Percentiles rank a stretch among this genome's conserved stretches.
phyloP scores from a whole-genome alignment of 1,140 invertebrate species.

The Hydropsyche tenuis region DNA sequence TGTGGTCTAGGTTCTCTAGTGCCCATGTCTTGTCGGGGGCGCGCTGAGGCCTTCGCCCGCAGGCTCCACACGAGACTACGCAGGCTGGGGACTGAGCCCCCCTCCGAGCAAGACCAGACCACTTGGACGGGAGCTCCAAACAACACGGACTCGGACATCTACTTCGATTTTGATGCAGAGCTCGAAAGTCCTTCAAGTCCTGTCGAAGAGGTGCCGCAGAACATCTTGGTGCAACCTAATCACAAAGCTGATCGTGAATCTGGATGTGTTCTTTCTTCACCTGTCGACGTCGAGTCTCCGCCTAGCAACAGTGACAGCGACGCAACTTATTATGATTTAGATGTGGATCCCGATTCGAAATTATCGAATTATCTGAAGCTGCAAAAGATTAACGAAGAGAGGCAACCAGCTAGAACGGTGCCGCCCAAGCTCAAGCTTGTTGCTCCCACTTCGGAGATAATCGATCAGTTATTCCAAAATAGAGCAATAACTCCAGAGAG shows the following conservation, averaged over 20 bases:
- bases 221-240: constrained; percentile 58
- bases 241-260: constrained; percentile 61
- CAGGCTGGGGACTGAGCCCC: constrained; percentile 66
- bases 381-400: constrained; percentile 53
- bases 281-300: constrained; percentile 44
- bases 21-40: constrained; percentile 75
- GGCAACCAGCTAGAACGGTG: constrained; percentile 48
- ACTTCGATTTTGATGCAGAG: constrained; percentile 67
- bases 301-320: constrained; percentile 53
- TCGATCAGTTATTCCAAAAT: constrained; percentile 41
- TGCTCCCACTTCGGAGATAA: constrained; percentile 31
- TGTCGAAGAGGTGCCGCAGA: constrained; percentile 63
- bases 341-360: constrained; percentile 54
- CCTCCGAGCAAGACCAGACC: constrained; percentile 56
- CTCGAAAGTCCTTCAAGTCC: constrained; percentile 72
- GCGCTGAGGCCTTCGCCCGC: constrained; percentile 79
- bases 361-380: constrained; percentile 51
- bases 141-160: constrained; percentile 65
- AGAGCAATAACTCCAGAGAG: constrained; percentile 39
- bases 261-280: constrained; percentile 60
- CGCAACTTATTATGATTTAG: constrained; percentile 60
- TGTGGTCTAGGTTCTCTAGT: constrained; percentile 61
- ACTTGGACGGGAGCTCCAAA: constrained; percentile 60
- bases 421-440: constrained; percentile 30
- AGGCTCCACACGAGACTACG: constrained; percentile 75